Percentiles rank a stretch among this genome's conserved stretches.
Conservation (phyloP, 2,113 vertebrate species). For the Mixornis gularis region DNA sequence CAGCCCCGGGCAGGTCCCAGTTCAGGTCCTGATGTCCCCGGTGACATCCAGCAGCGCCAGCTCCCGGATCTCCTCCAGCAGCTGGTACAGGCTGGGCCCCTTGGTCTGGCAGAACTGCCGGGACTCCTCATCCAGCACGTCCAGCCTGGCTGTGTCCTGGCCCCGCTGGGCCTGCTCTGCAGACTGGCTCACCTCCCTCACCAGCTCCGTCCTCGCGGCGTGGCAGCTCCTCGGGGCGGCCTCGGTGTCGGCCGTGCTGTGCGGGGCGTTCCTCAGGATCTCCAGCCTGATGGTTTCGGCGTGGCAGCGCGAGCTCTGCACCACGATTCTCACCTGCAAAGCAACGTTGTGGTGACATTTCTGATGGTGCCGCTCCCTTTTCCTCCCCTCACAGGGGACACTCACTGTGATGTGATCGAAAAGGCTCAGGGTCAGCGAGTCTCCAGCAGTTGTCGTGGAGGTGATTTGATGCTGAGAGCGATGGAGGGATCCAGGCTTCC, state of each 20-base stretch:
- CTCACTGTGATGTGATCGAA: slow-evolving; percentile 90
- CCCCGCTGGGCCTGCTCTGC: slow-evolving; percentile 79
- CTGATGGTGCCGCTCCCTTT: neutral
- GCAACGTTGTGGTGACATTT: fast-evolving
- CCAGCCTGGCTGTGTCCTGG: slow-evolving; percentile 48
- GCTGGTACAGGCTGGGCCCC: slow-evolving; percentile 79
- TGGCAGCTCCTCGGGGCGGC: neutral
- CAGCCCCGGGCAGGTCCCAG: neutral
- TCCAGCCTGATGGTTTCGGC: slow-evolving; percentile 79
- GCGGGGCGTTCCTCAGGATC: slow-evolving; percentile 74
- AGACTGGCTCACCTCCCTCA: slow-evolving; percentile 82
- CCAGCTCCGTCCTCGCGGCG: slow-evolving; percentile 68
- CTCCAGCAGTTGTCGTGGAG: slow-evolving; percentile 69
- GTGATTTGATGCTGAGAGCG: slow-evolving; percentile 77
- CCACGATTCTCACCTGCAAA: slow-evolving; percentile 81
- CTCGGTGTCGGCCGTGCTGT: neutral
- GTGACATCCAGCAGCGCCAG: slow-evolving; percentile 79
- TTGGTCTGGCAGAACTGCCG: slow-evolving; percentile 83
- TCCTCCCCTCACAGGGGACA: neutral
- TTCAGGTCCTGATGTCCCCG: neutral
- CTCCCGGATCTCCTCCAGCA: slow-evolving; percentile 91
- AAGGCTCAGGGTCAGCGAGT: slow-evolving; percentile 77
- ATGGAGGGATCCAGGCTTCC: slow-evolving; percentile 82
- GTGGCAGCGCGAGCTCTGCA: slow-evolving; percentile 79
- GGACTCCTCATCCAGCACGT: slow-evolving; percentile 71